A percentile compares a stretch with the other conserved stretches of the same genome.
These are phyloP conservation scores for Pollenia labialis DNA, from an alignment of 2,888 invertebrate genomes.

Conservation along the genomic window DNA sequence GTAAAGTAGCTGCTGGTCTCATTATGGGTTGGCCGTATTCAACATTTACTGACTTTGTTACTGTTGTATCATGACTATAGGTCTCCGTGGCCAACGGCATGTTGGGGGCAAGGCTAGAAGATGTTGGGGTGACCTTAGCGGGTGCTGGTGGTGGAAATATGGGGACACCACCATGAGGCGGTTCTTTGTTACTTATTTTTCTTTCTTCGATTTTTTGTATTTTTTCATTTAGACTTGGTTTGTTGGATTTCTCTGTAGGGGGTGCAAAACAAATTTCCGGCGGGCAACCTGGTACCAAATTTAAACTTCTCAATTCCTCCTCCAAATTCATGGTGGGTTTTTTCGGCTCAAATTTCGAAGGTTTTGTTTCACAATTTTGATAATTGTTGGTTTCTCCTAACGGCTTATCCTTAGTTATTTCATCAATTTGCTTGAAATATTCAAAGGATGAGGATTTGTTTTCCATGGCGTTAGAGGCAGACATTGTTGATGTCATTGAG, in stretches of 20 bases:
- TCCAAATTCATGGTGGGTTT: conserved; percentile 73
- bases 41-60: conserved; percentile 80
- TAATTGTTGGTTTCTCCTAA: conserved; percentile 38
- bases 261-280: conserved; percentile 88
- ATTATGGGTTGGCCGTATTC: conserved; percentile 83
- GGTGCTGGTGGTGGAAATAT: conserved; percentile 82
- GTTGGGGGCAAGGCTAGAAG: conserved; percentile 25
- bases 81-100: conserved; percentile 72
- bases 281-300: conserved; percentile 88
- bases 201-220: conserved; percentile 87
- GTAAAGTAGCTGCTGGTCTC: conserved; percentile 82
- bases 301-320: conserved; percentile 84
- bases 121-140: conserved; percentile 58
- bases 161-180: conserved; percentile 86
- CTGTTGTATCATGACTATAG: conserved; percentile 78
- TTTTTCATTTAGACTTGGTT: conserved; percentile 85
- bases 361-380: conserved; percentile 66
- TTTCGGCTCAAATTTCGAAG: conserved; percentile 74
- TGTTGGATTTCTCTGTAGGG: conserved; percentile 82
- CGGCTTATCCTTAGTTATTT: conserved; percentile 76
- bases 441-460: conserved; percentile 88
- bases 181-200: conserved; percentile 85
- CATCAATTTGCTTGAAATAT: conserved; percentile 87
- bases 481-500: conserved; percentile 66
- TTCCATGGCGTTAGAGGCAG: conserved; percentile 84